phyloP scores from a whole-genome alignment of 2,113 vertebrate species.

The Ameiurus melas region DNA sequence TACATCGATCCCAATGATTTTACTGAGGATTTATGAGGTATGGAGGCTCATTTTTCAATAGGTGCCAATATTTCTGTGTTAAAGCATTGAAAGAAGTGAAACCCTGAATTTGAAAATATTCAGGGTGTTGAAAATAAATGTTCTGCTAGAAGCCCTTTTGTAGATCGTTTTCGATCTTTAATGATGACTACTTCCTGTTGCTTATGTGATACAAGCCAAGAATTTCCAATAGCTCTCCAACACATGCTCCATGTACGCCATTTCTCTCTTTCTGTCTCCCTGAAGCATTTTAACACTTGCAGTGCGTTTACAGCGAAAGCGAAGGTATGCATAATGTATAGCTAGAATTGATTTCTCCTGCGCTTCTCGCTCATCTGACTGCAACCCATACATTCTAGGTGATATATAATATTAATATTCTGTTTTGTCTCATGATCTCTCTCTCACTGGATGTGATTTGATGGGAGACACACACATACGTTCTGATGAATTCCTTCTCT shows the following conservation, averaged over 20 bases:
- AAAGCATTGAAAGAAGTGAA: background rate
- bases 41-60: background rate
- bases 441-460: background rate
- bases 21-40: background rate
- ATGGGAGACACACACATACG: slow-evolving; percentile 15
- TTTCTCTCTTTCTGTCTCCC: background rate
- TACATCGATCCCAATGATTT: background rate
- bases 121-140: background rate
- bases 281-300: slow-evolving; percentile 16
- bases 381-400: background rate
- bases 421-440: slow-evolving; percentile 1
- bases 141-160: background rate
- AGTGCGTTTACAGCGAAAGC: background rate
- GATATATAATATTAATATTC: slow-evolving; percentile 13
- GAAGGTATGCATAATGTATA: slow-evolving; percentile 32
- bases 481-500: slow-evolving; percentile 41
- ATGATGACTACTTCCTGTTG: background rate
- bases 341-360: slow-evolving; percentile 9
- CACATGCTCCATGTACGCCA: background rate
- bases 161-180: background rate
- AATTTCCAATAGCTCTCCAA: background rate
- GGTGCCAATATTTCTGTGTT: background rate
- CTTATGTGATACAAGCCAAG: background rate
- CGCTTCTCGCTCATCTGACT: background rate
- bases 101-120: background rate